phyloP scores from a whole-genome alignment of 2,113 vertebrate species.

The Notothenia rossii region DNA sequence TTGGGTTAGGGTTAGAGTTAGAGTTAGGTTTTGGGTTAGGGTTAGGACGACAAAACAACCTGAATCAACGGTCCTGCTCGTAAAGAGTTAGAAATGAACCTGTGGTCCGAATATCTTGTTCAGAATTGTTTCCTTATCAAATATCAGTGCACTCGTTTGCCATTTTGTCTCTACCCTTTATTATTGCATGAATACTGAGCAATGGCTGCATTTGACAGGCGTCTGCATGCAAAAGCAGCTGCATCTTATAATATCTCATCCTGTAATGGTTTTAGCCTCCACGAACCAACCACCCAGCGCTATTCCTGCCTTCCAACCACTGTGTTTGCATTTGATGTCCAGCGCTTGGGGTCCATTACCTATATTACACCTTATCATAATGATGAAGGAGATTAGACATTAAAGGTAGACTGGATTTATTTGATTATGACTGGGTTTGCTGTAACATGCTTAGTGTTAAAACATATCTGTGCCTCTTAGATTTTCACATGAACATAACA shows the following conservation, averaged over 20 bases:
- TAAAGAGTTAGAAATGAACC: no score
- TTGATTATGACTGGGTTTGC: not conserved
- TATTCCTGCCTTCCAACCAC: slow-evolving; percentile 27
- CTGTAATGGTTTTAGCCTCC: slow-evolving; percentile 9
- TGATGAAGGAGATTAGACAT: slow-evolving; percentile 69
- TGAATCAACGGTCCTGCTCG: not conserved
- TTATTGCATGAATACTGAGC: no score
- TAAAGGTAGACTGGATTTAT: slow-evolving; percentile 45
- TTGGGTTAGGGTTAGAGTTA: not conserved
- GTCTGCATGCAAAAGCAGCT: slow-evolving; percentile 2
- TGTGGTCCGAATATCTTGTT: no score
- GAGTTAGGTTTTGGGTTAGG: no score
- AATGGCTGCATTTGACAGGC: no score
- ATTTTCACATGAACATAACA: not conserved
- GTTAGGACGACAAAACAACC: not conserved
- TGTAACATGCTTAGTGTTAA: slow-evolving; percentile 11
- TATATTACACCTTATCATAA: slow-evolving; percentile 70
- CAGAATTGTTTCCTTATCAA: not conserved
- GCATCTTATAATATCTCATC: slow-evolving; percentile 11
- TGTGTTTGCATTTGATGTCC: slow-evolving; percentile 60
- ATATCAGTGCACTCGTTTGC: not conserved
- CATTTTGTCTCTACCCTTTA: no score
- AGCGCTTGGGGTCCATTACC: slow-evolving; percentile 58
- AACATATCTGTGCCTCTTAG: slow-evolving; percentile 15
- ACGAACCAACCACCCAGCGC: not conserved